Evolutionary conservation across 2,113 vertebrate genomes (phyloP), one percentile per base, ranked within the genome.

Genomic region (Sterrhoptilus dennistouni): DNA sequence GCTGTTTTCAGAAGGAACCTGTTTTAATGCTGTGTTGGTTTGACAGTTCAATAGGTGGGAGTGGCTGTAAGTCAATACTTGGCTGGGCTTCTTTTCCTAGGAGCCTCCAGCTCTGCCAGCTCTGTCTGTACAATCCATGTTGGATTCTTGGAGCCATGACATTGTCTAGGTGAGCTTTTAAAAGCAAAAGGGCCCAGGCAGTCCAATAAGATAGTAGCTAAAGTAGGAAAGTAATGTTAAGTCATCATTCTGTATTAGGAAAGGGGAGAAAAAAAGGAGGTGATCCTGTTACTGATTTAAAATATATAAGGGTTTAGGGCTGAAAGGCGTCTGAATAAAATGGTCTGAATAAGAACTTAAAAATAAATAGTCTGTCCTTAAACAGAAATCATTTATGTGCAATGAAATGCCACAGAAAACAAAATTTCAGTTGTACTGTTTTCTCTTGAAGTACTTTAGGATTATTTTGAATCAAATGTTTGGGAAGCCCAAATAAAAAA

Each of bases 41-140:
- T 97, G 96, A 56, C 90, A 89, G 96, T 95, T 97, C 79, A 81
- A 31, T 95, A 33, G 85, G 77, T 9, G 79, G 96, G 96, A 96
- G 96, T 78, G 96, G 78, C 97, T 96, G 91, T 94, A 97, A 97
- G 45, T 87, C 66, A 96, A 64, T 89, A 79, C 94, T 95, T 78
- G 87, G 31, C 68, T 90, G 7, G 87, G 76, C 59, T 86, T 29
- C 42, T 89, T 93, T 64, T 96, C 65, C 53, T 42, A 47, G 63
- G 93, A 91, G 42, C 90, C 75, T 60, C 16, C 78, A 8, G 19
- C 83, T 83, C 50, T 84, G 90, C 68, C 15, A 16, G 59, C 85
- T 91, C n/a, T 11, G 0, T 59, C 54, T 8, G 3, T 65, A 28
- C 29, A 69, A n/a, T 81, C 91, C 95, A 68, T 80, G 52, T 53